Evolutionary conservation across 2,888 invertebrate species (phyloP), one percentile per base, ranked within the genome.

Genomic region (Malacosoma neustria): DNA sequence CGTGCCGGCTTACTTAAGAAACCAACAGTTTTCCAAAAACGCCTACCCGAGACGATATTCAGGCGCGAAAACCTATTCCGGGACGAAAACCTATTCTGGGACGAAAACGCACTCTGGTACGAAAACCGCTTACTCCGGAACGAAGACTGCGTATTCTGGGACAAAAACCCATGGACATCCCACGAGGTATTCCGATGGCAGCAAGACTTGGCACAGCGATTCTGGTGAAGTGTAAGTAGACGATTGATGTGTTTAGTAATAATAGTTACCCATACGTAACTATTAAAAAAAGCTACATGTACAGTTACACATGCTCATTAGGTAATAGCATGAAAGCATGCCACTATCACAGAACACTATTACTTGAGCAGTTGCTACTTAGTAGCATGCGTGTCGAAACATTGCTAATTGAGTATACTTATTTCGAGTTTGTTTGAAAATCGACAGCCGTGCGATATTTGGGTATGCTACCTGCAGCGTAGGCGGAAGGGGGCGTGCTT

Each of bases 1-100:
- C 48, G 49, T 66, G 7, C 82, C 82, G 0, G 29, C 74, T 0
- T 72, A 79, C 42, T 40, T 69, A 34, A 72, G 53, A 39, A 68
- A 64, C 42, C 50, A 48, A 32, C 51, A 53, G 7, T 60, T 45
- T 35, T 36, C 52, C 1, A 59, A 57, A 34, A 50, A 43, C 3
- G 42, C 43, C 13, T 31, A 33, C 12, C 14, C 46, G 33, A 33
- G 22, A 9, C 22, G 46, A 5, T 42, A 44, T 14, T 30, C 47
- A 1, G 47, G 45, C 11, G 48, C 45, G 2, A 54, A 54, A 34
- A 46, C 48, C 14, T 51, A 52, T 31, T 15, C 39, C 0, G 56
- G 55, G 6, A 46, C 51, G 12, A 57, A 55, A 33, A 49, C 44
- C 12, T 44, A 64, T 30, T 3, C 43, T 0, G 67, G 63, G 3